Evolutionary conservation across 2,888 invertebrate species (phyloP).

Genomic region (Periphyllus acericola): DNA sequence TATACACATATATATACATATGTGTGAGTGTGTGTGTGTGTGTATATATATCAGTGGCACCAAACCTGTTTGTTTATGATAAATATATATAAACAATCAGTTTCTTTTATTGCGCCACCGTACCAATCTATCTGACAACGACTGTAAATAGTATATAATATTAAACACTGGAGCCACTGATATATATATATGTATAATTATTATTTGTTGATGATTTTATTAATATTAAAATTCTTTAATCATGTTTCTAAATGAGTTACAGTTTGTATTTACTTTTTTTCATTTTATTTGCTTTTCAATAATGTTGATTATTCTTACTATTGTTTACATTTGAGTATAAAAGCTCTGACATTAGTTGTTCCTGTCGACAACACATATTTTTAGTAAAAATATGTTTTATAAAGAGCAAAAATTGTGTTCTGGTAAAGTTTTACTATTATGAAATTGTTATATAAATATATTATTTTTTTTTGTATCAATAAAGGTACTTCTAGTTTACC

Average conservation of each 20-base stretch:
- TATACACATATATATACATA: conserved; percentile 10
- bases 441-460: too few species aligned
- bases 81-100: too few species aligned
- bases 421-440: not conserved
- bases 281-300: conserved; percentile 13
- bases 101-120: too few species aligned
- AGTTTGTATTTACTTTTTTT: conserved; percentile 34
- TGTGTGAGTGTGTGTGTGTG: too few species aligned
- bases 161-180: too few species aligned
- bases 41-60: too few species aligned
- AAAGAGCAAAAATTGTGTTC: not conserved
- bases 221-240: conserved; percentile 51
- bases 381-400: not conserved
- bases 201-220: conserved; percentile 47
- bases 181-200: conserved; percentile 21
- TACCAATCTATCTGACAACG: too few species aligned
- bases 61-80: too few species aligned
- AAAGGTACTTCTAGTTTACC: not conserved
- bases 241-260: conserved; percentile 51
- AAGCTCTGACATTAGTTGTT: not conserved
- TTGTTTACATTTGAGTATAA: not conserved
- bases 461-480: not conserved
- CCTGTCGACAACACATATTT: not conserved
- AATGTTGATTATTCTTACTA: conserved; percentile 3
- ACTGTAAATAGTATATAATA: too few species aligned